Percentiles rank a stretch among this genome's conserved stretches.
These are phyloP conservation scores for Lophotriccus pileatus DNA, from an alignment of 2,797 vertebrate genomes.

Conservation along the genomic window DNA sequence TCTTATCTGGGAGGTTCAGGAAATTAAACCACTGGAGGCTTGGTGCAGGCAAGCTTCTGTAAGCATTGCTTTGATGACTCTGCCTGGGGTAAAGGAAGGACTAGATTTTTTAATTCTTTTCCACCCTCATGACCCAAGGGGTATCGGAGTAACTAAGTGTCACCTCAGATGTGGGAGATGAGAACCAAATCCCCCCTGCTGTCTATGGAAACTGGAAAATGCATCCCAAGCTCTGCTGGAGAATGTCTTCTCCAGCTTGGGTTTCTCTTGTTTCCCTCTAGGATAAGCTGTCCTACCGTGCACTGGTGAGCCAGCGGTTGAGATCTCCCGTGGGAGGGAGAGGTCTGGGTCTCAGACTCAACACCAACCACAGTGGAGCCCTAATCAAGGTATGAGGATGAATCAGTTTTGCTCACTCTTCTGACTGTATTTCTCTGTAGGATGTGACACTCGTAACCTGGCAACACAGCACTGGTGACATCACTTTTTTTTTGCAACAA, in stretches of 20 bases:
- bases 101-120: neutral
- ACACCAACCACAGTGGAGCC: neutral
- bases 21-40: neutral
- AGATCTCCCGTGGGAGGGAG: neutral
- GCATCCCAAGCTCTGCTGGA: neutral
- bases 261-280: neutral
- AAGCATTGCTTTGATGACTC: fast-evolving
- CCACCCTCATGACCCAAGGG: neutral
- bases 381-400: neutral
- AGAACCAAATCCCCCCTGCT: neutral
- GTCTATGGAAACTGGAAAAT: neutral
- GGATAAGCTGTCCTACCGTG: neutral
- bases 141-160: neutral
- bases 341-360: neutral
- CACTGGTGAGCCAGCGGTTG: neutral
- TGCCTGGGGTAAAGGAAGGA: neutral
- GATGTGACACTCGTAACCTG: constrained; percentile 41
- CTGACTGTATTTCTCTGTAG: constrained; percentile 34
- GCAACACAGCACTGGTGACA: constrained; percentile 22
- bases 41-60: neutral
- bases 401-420: constrained; percentile 40
- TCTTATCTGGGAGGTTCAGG: neutral
- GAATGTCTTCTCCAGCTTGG: fast-evolving
- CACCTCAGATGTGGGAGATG: neutral
- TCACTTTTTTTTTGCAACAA: constrained; percentile 29